Evolutionary conservation across 2,888 invertebrate species (phyloP), one percentile per base, ranked within the genome.

Genomic region (Eupeodes luniger): DNA sequence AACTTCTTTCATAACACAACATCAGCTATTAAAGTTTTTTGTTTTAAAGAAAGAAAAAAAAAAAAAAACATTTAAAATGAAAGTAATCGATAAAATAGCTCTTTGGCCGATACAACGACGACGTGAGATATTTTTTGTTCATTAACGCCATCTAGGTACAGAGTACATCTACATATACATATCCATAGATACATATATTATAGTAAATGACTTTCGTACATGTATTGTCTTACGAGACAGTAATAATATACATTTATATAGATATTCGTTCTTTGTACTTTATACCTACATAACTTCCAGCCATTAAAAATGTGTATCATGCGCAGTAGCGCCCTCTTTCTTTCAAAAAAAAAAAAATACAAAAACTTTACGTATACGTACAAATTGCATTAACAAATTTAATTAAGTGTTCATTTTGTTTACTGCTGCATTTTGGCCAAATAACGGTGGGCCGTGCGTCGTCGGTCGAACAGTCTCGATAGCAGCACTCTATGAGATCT

Each of bases 351-450:
- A 27, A 27, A 27, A 27, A 27, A 27, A 27, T 2, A n/a, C n/a
- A n/a, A n/a, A n/a, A 27, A 2, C 27, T 11, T 27, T 27, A 57
- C 47, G 14, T 19, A 44, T 19, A 44, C 49, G 51, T 69, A 85
- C 88, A 85, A 85, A 88, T 85, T 85, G 88, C 88, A 88, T 81
- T 79, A 88, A 78, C 88, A 85, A 88, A 88, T 88, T 85, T 85
- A 88, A 88, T 88, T 85, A 85, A 78, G 88, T 81, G 85, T 85
- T 85, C 85, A 85, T 88, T 88, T 88, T 88, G 88, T 85, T 88
- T 85, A 88, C 85, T 88, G 88, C 85, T 88, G 88, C 88, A 88
- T 66, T 85, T 78, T 78, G 74, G 80, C 77, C 72, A 57, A 27
- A 27, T 27, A 27, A 27, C 27, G 27, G 27, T 27, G 27, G 27